phyloP scores from a whole-genome alignment of 64 coral and sea anemone species.

The Dendronephthya gigantea region DNA sequence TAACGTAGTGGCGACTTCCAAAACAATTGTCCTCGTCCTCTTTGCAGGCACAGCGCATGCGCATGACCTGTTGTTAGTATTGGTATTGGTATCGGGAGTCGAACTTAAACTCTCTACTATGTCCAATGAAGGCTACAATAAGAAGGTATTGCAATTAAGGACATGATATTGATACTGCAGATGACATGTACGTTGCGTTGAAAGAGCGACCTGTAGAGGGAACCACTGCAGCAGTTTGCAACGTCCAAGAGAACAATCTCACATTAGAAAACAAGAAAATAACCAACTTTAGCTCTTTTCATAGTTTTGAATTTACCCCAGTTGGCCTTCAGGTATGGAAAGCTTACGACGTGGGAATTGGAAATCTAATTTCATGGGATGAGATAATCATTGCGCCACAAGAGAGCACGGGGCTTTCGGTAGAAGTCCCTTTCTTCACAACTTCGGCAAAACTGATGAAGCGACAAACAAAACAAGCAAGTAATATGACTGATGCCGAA shows the following conservation, averaged over 20 bases:
- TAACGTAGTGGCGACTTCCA: too few species aligned
- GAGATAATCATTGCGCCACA: constrained; percentile 15
- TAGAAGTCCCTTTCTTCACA: constrained; percentile 28
- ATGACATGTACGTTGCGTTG: not conserved
- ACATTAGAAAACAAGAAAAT: constrained; percentile 4
- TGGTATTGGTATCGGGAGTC: too few species aligned
- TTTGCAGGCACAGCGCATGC: not conserved
- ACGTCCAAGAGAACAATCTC: not conserved
- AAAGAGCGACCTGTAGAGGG: not conserved
- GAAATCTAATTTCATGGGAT: constrained; percentile 43
- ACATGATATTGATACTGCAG: not conserved
- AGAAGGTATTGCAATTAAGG: constrained; percentile 13
- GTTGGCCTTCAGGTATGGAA: not conserved
- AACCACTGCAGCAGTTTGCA: not conserved
- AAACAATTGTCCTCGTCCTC: too few species aligned
- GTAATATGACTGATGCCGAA: not conserved
- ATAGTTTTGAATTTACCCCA: not conserved
- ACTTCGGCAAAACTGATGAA: constrained; percentile 24
- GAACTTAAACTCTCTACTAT: constrained; percentile 12
- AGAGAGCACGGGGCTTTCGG: not conserved
- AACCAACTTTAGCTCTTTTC: not conserved
- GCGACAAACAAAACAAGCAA: not conserved
- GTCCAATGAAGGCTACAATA: constrained; percentile 11
- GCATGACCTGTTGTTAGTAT: constrained; percentile 25
- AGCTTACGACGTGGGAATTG: not conserved